These are phyloP conservation scores for Pogoniulus pusillus DNA, from an alignment of 2,797 vertebrate genomes.

Conservation along the genomic window DNA sequence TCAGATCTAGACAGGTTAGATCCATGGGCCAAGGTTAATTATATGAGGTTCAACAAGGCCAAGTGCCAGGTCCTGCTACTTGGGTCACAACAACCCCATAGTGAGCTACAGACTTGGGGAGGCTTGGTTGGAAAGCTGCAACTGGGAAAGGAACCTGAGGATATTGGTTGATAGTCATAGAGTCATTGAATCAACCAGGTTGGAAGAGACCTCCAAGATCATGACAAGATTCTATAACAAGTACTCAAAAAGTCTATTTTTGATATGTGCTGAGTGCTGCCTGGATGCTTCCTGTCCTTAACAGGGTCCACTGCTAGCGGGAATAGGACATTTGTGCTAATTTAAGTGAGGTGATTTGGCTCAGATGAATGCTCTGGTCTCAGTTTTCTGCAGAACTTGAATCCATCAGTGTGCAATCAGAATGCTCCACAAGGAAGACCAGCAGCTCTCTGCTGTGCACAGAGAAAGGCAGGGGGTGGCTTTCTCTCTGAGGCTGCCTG, in stretches of 20 bases:
- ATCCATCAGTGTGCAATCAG: background rate
- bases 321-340: background rate
- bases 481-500: background rate
- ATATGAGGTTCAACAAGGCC: no score
- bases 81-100: no score
- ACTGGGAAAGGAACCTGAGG: no score
- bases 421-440: background rate
- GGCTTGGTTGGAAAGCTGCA: no score
- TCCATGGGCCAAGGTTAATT: no score
- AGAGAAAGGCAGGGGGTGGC: background rate
- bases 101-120: no score
- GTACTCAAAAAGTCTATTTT: background rate
- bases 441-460: background rate
- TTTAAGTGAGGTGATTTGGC: background rate
- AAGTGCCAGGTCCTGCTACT: no score
- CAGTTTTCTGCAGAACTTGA: background rate
- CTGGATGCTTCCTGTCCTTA: background rate
- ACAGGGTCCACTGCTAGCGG: background rate
- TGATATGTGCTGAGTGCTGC: background rate
- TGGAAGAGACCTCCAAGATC: no score
- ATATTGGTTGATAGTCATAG: no score
- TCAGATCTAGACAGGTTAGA: no score
- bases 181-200: no score
- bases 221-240: no score
- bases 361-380: background rate